These are phyloP conservation scores for Agelaius phoeniceus DNA, from an alignment of 2,113 vertebrate genomes.

Conservation along the genomic window DNA sequence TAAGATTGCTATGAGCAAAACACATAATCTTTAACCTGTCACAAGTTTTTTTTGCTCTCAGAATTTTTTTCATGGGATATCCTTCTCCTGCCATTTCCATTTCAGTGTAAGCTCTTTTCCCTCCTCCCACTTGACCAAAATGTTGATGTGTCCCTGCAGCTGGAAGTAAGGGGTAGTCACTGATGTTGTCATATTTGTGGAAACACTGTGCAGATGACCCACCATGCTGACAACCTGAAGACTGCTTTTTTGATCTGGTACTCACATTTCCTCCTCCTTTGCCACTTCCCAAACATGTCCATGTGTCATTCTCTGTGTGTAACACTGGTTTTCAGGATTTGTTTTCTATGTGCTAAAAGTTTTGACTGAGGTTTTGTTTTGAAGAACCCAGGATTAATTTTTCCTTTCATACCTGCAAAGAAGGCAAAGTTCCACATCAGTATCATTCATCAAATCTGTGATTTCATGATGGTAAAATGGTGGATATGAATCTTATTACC, in stretches of 20 bases:
- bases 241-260: neutral
- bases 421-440: neutral
- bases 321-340: neutral
- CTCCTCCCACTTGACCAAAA: neutral
- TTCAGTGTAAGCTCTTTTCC: neutral
- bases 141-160: neutral
- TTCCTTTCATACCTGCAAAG: neutral
- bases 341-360: fast-evolving
- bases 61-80: neutral
- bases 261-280: neutral
- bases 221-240: neutral
- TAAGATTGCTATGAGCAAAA: neutral
- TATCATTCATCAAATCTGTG: neutral
- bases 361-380: neutral
- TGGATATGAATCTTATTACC: neutral
- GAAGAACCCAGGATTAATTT: neutral
- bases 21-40: neutral
- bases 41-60: neutral
- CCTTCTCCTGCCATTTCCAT: neutral
- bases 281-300: neutral
- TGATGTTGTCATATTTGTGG: neutral
- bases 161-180: neutral
- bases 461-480: neutral
- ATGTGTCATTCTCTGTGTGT: fast-evolving
- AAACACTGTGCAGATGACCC: neutral